Conservation (phyloP, 1,140 invertebrate genomes). For the Asobara japonica region DNA sequence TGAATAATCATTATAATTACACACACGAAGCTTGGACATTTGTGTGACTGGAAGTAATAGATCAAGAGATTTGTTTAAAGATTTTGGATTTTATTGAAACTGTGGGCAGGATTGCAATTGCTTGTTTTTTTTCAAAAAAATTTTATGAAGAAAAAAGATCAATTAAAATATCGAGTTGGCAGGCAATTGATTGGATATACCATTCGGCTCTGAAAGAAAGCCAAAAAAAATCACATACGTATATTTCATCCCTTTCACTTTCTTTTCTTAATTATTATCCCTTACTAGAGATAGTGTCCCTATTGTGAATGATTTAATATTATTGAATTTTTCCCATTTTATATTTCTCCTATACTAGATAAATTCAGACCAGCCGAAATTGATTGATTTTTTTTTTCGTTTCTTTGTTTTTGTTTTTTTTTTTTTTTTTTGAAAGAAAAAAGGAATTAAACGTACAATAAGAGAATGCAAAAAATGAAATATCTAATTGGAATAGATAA, state of each 20-base stretch:
- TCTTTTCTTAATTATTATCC: background rate
- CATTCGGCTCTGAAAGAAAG: background rate
- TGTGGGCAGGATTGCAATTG: background rate
- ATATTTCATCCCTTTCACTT: background rate
- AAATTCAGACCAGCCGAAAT: constrained; percentile 66
- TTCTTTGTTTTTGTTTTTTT: no score
- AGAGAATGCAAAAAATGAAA: constrained; percentile 36
- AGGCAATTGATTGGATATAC: background rate
- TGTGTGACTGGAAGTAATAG: constrained; percentile 12
- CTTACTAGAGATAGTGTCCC: background rate
- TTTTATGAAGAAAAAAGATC: background rate
- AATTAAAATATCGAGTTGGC: background rate
- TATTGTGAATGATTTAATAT: constrained; percentile 50
- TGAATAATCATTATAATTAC: background rate
- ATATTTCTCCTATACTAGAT: constrained; percentile 52
- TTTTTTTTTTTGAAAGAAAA: constrained; percentile 46
- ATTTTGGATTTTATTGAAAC: background rate
- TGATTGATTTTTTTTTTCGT: constrained; percentile 55
- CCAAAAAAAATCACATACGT: constrained; percentile 14
- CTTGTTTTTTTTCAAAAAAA: background rate
- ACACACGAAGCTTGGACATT: constrained; percentile 15
- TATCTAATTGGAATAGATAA: constrained; percentile 53
- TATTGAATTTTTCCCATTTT: constrained; percentile 16
- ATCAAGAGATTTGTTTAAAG: background rate
- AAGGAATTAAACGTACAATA: constrained; percentile 44